These are phyloP conservation scores for Trichogramma dendrolimi DNA, from an alignment of 2,888 invertebrate genomes.

Conservation along the genomic window DNA sequence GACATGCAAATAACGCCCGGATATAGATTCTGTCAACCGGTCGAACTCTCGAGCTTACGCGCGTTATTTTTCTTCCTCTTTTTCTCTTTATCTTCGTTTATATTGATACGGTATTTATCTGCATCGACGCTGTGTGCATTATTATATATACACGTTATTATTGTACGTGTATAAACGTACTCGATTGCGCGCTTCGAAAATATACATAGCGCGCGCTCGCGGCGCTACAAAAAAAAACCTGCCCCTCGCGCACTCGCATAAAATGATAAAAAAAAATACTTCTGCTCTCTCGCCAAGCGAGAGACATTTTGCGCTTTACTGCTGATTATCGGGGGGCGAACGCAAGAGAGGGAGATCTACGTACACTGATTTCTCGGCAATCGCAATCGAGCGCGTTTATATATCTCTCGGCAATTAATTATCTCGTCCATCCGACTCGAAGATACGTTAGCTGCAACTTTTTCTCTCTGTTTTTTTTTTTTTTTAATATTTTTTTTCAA, in stretches of 20 bases:
- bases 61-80: not conserved
- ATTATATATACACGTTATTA: too few relatives aligned
- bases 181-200: not conserved
- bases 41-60: conserved; percentile 16
- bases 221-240: not conserved
- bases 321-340: conserved; percentile 8
- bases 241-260: not conserved
- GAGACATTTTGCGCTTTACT: conserved; percentile 17
- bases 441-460: not conserved
- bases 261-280: conserved; percentile 1
- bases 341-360: not conserved
- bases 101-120: too few relatives aligned
- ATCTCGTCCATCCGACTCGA: conserved; percentile 10
- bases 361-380: not conserved
- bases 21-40: conserved; percentile 20
- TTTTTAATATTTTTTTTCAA: not conserved
- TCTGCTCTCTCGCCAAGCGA: not conserved
- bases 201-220: not conserved
- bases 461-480: not conserved
- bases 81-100: not conserved
- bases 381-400: not conserved
- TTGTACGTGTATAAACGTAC: too few relatives aligned
- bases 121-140: too few relatives aligned
- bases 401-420: conserved; percentile 15
- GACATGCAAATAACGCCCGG: conserved; percentile 37